phyloP scores from a whole-genome alignment of 2,113 vertebrate species.

The Arenaria interpres region DNA sequence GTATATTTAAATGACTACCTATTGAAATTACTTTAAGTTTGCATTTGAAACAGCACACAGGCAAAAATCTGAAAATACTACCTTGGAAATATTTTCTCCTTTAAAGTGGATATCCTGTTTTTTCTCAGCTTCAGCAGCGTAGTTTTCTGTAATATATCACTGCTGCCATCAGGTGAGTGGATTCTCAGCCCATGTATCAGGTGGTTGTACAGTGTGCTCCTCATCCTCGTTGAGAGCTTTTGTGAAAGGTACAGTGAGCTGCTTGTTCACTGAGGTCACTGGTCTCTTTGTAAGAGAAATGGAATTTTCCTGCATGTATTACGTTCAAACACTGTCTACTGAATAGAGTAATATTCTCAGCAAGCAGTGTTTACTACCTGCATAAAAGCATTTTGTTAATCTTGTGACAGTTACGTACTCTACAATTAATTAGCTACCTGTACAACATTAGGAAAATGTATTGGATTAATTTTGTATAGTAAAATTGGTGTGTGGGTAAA shows the following conservation, averaged over 20 bases:
- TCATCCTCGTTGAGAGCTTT: background rate
- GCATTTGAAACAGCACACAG: background rate
- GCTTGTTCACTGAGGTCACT: background rate
- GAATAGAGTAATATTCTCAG: background rate
- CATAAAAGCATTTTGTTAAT: background rate
- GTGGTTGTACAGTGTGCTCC: background rate
- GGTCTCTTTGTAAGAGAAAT: background rate
- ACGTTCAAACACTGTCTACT: background rate
- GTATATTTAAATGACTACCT: background rate
- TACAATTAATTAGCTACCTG: slow-evolving; percentile 22
- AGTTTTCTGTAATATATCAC: background rate
- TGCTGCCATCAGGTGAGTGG: background rate
- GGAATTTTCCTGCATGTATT: background rate
- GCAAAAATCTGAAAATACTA: background rate
- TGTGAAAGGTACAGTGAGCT: background rate
- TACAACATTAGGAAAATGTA: background rate
- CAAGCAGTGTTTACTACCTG: background rate
- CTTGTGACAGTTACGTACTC: background rate
- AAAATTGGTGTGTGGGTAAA: background rate
- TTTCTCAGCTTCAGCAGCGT: background rate
- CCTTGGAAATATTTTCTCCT: background rate
- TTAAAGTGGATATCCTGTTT: background rate
- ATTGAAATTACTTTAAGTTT: background rate
- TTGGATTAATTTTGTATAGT: background rate
- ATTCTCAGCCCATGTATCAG: background rate